These are phyloP conservation scores for Oncorhynchus keta DNA, from an alignment of 2,113 vertebrate species.

Conservation along the genomic window DNA sequence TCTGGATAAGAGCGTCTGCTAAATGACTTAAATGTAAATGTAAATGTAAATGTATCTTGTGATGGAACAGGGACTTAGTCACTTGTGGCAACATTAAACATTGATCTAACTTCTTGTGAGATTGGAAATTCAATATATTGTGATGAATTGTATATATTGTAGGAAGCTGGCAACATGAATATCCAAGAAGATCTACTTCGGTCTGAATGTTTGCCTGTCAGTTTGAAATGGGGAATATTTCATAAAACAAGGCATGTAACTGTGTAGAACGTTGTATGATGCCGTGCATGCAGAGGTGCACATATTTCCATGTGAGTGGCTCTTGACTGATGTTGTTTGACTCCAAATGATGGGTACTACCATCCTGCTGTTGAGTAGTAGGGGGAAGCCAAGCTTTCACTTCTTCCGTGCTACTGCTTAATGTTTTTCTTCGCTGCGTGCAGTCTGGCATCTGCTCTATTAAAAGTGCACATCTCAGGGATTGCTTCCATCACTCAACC, in stretches of 20 bases:
- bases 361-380: not conserved
- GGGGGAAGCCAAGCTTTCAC: constrained; percentile 9
- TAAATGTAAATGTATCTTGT: too few relatives aligned
- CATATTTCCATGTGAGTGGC: not conserved
- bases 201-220: not conserved
- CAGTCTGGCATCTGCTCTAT: constrained; percentile 34
- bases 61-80: not conserved
- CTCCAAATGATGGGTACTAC: constrained; percentile 3
- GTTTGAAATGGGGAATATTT: not conserved
- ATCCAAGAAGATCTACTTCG: not conserved
- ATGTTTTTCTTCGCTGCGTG: constrained; percentile 37
- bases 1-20: too few relatives aligned
- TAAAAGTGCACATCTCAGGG: constrained; percentile 38
- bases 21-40: too few relatives aligned
- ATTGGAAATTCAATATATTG: not conserved
- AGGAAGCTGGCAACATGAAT: not conserved
- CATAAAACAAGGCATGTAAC: not conserved
- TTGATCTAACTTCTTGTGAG: not conserved
- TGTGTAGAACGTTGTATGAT: not conserved
- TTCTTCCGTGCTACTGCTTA: not conserved
- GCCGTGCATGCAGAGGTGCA: not conserved
- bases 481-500: constrained; percentile 47
- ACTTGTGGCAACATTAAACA: not conserved
- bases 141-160: too few relatives aligned
- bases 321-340: not conserved